Conservation (phyloP, 2,797 vertebrate genomes). For the Acanthurus leucopareius region DNA sequence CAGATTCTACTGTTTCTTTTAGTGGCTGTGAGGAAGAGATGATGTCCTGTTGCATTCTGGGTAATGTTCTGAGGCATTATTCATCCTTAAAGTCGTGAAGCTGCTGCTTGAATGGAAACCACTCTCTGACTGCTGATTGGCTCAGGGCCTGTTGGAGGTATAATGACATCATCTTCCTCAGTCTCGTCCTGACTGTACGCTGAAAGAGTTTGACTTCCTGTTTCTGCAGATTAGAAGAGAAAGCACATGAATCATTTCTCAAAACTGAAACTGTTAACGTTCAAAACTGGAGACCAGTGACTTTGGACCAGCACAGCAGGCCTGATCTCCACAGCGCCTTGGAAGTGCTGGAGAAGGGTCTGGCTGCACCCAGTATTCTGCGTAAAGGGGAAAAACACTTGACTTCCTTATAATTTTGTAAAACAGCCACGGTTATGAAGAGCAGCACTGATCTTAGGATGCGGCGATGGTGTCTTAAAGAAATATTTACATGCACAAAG, state of each 20-base stretch:
- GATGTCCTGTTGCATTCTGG: slow-evolving; percentile 65
- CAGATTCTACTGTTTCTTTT: slow-evolving; percentile 37
- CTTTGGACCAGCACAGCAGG: too few relatives aligned
- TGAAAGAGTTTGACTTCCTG: slow-evolving; percentile 86
- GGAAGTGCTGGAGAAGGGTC: too few relatives aligned
- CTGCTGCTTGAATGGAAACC: slow-evolving; percentile 30
- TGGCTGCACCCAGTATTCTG: too few relatives aligned
- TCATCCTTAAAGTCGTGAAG: slow-evolving; percentile 5
- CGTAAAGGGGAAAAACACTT: too few relatives aligned
- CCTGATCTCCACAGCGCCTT: too few relatives aligned
- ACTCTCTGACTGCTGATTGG: slow-evolving; percentile 56
- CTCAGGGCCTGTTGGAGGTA: slow-evolving; percentile 21
- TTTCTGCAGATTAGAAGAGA: slow-evolving; percentile 68
- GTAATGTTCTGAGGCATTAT: slow-evolving; percentile 30
- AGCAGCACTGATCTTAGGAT: too few relatives aligned
- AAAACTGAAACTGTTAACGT: background rate
- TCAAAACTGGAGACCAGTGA: too few relatives aligned
- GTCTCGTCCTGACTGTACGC: slow-evolving; percentile 83
- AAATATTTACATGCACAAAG: too few relatives aligned
- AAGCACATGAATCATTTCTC: background rate
- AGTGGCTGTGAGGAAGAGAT: slow-evolving; percentile 71
- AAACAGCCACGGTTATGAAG: too few relatives aligned
- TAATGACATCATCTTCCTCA: slow-evolving; percentile 66
- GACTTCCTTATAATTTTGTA: too few relatives aligned
- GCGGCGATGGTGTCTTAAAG: too few relatives aligned